Conservation (phyloP, 2,113 vertebrate genomes). For the Pristiophorus japonicus region DNA sequence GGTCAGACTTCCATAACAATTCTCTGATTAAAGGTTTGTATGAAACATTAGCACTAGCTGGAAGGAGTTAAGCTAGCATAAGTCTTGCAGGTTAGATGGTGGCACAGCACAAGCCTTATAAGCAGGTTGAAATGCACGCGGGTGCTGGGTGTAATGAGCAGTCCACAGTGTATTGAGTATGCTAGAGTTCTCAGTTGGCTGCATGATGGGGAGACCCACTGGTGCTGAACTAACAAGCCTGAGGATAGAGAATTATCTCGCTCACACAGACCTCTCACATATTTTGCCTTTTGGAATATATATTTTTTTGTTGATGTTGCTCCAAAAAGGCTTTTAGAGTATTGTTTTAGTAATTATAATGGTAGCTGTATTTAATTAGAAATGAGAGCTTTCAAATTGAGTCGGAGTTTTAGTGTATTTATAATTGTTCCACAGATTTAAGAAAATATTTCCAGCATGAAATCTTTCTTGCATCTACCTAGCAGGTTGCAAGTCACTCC, state of each 20-base stretch:
- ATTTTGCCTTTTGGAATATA: constrained; percentile 20
- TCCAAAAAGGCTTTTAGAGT: constrained; percentile 25
- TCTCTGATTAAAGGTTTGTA: not conserved
- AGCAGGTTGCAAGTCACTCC: no score
- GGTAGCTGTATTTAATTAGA: constrained; percentile 28
- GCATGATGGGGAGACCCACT: constrained; percentile 31
- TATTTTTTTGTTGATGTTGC: constrained; percentile 31
- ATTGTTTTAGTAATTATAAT: constrained; percentile 36
- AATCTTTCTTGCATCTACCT: no score
- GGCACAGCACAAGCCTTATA: not conserved
- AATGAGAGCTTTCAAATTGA: constrained; percentile 23
- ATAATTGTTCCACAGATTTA: not conserved
- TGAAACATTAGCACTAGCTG: not conserved
- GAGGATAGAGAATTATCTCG: constrained; percentile 34
- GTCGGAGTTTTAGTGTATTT: not conserved
- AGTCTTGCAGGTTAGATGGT: not conserved
- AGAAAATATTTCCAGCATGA: not conserved
- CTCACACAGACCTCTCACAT: constrained; percentile 34
- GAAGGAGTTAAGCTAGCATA: constrained; percentile 25
- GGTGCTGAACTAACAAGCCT: constrained; percentile 35
- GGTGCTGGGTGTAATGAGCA: not conserved
- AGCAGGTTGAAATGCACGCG: not conserved
- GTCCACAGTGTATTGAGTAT: not conserved
- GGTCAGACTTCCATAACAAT: not conserved
- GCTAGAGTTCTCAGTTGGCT: constrained; percentile 17